These are phyloP conservation scores for Disparrhopalites patrizii DNA, from an alignment of 2,888 invertebrate species.

Conservation along the genomic window DNA sequence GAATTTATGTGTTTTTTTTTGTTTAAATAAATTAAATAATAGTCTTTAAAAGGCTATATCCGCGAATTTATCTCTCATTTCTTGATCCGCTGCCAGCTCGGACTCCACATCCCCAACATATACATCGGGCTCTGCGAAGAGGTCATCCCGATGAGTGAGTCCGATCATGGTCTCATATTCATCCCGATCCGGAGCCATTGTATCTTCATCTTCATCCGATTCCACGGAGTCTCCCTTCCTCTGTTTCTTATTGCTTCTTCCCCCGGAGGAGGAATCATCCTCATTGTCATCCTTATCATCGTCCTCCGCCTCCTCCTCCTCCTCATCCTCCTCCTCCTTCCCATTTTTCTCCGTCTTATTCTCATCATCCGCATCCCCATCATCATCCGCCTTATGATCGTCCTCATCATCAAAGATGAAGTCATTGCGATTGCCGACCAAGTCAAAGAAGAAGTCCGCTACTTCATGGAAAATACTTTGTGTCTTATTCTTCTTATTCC, in stretches of 20 bases:
- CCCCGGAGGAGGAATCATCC: not conserved
- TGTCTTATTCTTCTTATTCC: conserved; percentile 15
- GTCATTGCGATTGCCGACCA: conserved; percentile 21
- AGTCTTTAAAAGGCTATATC: conserved; percentile 3
- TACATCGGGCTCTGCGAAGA: conserved; percentile 9
- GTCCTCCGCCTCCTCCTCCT: conserved; percentile 8
- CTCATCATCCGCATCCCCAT: not conserved
- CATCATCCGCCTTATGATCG: not conserved
- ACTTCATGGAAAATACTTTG: conserved; percentile 22
- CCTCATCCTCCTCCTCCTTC: conserved; percentile 4
- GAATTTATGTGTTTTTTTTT: not conserved
- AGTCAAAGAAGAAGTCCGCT: conserved; percentile 24
- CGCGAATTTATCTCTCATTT: not conserved
- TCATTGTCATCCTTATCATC: not conserved
- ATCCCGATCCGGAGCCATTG: conserved; percentile 1
- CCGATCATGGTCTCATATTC: not conserved
- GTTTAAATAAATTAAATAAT: not conserved
- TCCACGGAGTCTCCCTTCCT: not conserved
- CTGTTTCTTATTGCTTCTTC: not conserved
- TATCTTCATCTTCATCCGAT: not conserved
- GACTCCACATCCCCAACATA: not conserved
- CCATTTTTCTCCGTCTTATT: not conserved
- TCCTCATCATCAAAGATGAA: conserved; percentile 17
- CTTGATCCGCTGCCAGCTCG: not conserved
- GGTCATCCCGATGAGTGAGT: not conserved